These are phyloP conservation scores for Spodoptera littoralis DNA, from an alignment of 2,888 invertebrate genomes.

Conservation along the genomic window DNA sequence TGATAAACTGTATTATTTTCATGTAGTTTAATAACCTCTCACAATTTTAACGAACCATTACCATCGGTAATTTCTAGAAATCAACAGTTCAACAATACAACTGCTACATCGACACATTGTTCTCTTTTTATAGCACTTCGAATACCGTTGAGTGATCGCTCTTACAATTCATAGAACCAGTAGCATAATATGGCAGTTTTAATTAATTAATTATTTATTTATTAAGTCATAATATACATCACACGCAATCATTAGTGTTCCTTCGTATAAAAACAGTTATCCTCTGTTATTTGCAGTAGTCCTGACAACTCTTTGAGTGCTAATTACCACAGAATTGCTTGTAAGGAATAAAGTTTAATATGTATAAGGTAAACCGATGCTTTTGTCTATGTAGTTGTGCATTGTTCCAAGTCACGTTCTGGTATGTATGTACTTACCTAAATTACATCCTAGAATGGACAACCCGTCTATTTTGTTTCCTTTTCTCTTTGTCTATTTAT, in stretches of 20 bases:
- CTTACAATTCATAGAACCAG: conserved; percentile 47
- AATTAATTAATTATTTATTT: conserved; percentile 49
- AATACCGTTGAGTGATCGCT: conserved; percentile 32
- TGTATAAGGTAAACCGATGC: conserved; percentile 1
- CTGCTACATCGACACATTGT: conserved; percentile 32
- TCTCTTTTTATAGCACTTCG: conserved; percentile 42
- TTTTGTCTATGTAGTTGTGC: not conserved
- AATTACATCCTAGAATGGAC: too few relatives aligned
- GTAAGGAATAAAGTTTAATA: conserved; percentile 1
- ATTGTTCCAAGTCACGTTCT: too few relatives aligned
- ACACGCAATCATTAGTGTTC: conserved; percentile 38
- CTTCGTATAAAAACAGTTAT: conserved; percentile 13
- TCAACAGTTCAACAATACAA: not conserved
- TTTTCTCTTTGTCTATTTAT: too few relatives aligned
- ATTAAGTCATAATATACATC: conserved; percentile 47
- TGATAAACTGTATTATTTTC: too few relatives aligned
- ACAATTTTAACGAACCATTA: too few relatives aligned
- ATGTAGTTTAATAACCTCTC: too few relatives aligned
- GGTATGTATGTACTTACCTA: too few relatives aligned
- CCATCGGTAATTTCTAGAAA: not conserved
- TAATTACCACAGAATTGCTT: conserved; percentile 23
- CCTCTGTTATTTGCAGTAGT: conserved; percentile 4
- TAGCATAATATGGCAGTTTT: conserved; percentile 23
- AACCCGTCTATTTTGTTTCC: too few relatives aligned
- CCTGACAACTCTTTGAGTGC: conserved; percentile 25